A percentile compares a stretch with the other conserved stretches of the same genome.
Conservation (phyloP, 1,140 invertebrate genomes). For the Sarcophaga bullata region DNA sequence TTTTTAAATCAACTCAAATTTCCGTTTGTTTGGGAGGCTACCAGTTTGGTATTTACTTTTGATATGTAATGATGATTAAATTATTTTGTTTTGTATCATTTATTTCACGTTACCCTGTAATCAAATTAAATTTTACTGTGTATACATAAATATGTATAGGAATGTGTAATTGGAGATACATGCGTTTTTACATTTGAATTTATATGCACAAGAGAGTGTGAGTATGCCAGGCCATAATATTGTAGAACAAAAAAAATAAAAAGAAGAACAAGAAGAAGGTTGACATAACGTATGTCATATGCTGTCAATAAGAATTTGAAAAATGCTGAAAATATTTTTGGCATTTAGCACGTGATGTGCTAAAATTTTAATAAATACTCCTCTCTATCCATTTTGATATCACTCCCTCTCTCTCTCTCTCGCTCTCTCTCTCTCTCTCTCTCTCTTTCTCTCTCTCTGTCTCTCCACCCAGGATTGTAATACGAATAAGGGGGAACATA, state of each 20-base stretch:
- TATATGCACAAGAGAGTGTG: background rate
- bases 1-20: too few relatives aligned
- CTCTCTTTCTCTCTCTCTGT: too few relatives aligned
- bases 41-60: background rate
- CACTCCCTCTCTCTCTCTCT: too few relatives aligned
- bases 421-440: too few relatives aligned
- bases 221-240: background rate
- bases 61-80: background rate
- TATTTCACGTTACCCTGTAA: background rate
- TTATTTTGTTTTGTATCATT: background rate
- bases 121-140: background rate
- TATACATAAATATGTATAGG: background rate
- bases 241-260: background rate
- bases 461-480: too few relatives aligned
- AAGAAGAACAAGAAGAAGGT: background rate
- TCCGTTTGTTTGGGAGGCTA: too few relatives aligned
- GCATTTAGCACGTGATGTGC: constrained; percentile 37
- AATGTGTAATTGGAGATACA: background rate
- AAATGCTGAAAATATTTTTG: constrained; percentile 34
- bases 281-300: constrained; percentile 37
- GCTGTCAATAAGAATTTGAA: constrained; percentile 38
- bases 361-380: constrained; percentile 35
- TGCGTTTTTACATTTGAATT: background rate
- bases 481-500: too few relatives aligned
- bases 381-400: background rate